A percentile compares a stretch with the other conserved stretches of the same genome.
Evolutionary conservation across 1,140 invertebrate species (phyloP).

Genomic region (Calliphora vicina): DNA sequence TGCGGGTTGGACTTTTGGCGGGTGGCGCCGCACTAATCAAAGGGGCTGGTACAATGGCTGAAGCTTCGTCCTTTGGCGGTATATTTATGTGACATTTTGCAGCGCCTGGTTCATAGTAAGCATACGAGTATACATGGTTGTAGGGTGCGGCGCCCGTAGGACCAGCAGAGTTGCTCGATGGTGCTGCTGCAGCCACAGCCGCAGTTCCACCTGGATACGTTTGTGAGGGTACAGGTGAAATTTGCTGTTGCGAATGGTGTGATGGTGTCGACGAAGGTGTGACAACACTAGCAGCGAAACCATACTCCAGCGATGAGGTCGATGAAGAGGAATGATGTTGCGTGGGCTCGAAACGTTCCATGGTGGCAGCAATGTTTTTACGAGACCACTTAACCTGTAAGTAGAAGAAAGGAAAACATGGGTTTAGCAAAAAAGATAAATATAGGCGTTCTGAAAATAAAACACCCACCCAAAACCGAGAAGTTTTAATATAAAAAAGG

Average conservation of each 20-base stretch:
- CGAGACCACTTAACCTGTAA: slow-evolving; percentile 63
- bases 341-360: slow-evolving; percentile 69
- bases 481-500: too few relatives aligned
- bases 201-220: slow-evolving; percentile 33
- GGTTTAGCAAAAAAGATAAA: not conserved
- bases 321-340: slow-evolving; percentile 52
- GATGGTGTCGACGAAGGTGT: slow-evolving; percentile 54
- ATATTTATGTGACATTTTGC: slow-evolving; percentile 68
- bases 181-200: slow-evolving; percentile 35
- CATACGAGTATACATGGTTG: slow-evolving; percentile 76
- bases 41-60: slow-evolving; percentile 36
- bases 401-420: slow-evolving; percentile 8
- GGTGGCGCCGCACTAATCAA: slow-evolving; percentile 18
- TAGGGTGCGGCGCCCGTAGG: slow-evolving; percentile 45
- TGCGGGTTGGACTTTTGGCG: slow-evolving; percentile 60
- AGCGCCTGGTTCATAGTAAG: slow-evolving; percentile 76
- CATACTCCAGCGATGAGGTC: slow-evolving; percentile 57
- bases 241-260: slow-evolving; percentile 38
- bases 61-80: slow-evolving; percentile 62
- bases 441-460: not conserved
- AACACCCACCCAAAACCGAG: too few relatives aligned
- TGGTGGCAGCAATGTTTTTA: slow-evolving; percentile 70
- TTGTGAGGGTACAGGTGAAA: slow-evolving; percentile 33
- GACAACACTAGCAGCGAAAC: slow-evolving; percentile 58
- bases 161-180: slow-evolving; percentile 33